Conservation (phyloP, 2,888 invertebrate species). For the Uloborus plumipes region DNA sequence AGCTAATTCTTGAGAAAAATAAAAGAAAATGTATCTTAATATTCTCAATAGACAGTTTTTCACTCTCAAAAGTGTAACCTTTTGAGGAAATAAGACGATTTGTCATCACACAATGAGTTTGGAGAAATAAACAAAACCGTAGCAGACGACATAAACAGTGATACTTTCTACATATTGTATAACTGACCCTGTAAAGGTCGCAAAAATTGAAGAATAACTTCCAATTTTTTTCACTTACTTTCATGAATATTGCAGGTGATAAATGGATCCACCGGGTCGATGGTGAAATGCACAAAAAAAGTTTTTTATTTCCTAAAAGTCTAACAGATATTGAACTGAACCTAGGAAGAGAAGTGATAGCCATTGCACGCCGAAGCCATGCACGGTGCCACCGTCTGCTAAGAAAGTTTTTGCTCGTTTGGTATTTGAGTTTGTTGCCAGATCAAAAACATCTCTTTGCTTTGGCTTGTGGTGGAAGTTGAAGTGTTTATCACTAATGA, state of each 20-base stretch:
- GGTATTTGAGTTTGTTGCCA: slow-evolving; percentile 20
- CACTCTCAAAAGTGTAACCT: too few species aligned
- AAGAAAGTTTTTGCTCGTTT: slow-evolving; percentile 1
- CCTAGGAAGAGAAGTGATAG: slow-evolving; percentile 19
- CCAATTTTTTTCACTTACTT: slow-evolving; percentile 31
- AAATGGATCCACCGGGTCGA: slow-evolving; percentile 29
- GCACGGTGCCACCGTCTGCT: slow-evolving; percentile 10
- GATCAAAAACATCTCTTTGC: not conserved
- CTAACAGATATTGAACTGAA: slow-evolving; percentile 15
- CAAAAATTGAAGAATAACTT: not conserved
- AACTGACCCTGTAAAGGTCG: slow-evolving; percentile 63
- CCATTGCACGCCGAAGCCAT: slow-evolving; percentile 36
- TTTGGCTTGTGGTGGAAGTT: slow-evolving; percentile 1
- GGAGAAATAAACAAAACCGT: not conserved
- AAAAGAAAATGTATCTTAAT: too few species aligned
- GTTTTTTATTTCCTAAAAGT: slow-evolving; percentile 27
- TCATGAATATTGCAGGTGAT: slow-evolving; percentile 23
- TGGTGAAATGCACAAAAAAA: slow-evolving; percentile 27
- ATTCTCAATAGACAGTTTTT: too few species aligned
- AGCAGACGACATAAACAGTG: slow-evolving; percentile 54
- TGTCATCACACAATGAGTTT: too few species aligned
- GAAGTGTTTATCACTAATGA: not conserved
- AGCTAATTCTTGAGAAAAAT: too few species aligned
- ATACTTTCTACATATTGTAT: slow-evolving; percentile 32
- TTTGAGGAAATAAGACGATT: too few species aligned